Percentiles rank a stretch among this genome's conserved stretches.
phyloP scores from a whole-genome alignment of 2,888 invertebrate species.

The Drosophila hamatofila region DNA sequence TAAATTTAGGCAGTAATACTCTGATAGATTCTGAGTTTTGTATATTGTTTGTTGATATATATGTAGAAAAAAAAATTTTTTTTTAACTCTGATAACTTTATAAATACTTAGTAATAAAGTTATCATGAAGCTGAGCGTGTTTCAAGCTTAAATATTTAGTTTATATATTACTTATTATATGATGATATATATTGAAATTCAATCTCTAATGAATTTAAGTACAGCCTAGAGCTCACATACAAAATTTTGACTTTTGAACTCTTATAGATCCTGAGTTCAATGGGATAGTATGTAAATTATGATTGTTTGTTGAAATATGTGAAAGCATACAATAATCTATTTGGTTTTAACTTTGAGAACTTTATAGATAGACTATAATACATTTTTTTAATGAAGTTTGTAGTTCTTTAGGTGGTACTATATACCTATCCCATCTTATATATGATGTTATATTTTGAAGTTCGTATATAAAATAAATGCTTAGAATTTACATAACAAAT shows the following conservation, averaged over 20 bases:
- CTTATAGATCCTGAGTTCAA: neutral
- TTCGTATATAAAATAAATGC: neutral
- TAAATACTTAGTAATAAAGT: neutral
- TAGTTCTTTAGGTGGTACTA: too few relatives aligned
- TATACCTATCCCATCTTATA: too few relatives aligned
- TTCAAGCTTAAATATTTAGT: neutral
- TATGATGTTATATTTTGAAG: too few relatives aligned
- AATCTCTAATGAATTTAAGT: neutral
- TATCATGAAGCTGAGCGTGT: too few relatives aligned
- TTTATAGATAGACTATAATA: too few relatives aligned
- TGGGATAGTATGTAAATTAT: neutral
- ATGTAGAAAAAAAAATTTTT: rapidly evolving
- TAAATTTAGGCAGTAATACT: neutral
- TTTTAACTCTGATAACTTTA: neutral
- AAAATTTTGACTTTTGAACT: too few relatives aligned
- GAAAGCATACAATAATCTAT: too few relatives aligned
- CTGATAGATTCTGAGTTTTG: neutral
- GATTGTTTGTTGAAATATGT: too few relatives aligned
- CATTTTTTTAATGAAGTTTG: too few relatives aligned
- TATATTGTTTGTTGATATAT: neutral
- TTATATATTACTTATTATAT: neutral
- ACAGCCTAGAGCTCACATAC: neutral
- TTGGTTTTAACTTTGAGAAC: too few relatives aligned
- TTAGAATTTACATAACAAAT: neutral
- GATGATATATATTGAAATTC: too few relatives aligned